Evolutionary conservation across 2,888 invertebrate genomes (phyloP).

Genomic region (Cerceris ruficornis): DNA sequence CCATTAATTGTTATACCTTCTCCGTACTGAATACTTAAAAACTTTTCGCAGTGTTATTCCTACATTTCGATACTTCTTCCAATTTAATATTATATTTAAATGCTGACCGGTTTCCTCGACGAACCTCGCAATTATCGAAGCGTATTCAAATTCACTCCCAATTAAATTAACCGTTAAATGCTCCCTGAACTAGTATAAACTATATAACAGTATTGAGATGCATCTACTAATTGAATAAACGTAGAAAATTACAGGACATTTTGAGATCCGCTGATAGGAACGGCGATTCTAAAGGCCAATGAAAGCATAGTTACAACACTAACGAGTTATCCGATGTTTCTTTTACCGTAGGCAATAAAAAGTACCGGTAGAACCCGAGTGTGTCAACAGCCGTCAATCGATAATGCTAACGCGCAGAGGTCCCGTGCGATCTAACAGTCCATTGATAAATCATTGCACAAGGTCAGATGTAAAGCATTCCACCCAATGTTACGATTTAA

Average conservation of each 20-base stretch:
- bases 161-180: neutral
- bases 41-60: too few relatives aligned
- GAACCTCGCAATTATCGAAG: too few relatives aligned
- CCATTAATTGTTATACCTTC: too few relatives aligned
- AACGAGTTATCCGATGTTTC: slow-evolving; percentile 1
- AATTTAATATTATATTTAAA: too few relatives aligned
- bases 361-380: slow-evolving; percentile 1
- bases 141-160: too few relatives aligned
- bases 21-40: too few relatives aligned
- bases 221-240: neutral
- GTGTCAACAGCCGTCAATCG: slow-evolving; percentile 58
- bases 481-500: slow-evolving; percentile 5
- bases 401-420: slow-evolving; percentile 58
- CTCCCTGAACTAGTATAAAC: neutral
- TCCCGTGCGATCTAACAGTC: slow-evolving; percentile 58
- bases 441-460: slow-evolving; percentile 56
- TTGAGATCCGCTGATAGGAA: neutral
- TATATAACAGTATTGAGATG: neutral
- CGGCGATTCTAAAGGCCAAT: neutral
- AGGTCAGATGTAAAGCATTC: slow-evolving; percentile 22
- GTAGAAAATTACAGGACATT: neutral
- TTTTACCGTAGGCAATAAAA: slow-evolving; percentile 4
- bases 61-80: too few relatives aligned
- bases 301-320: too few relatives aligned
- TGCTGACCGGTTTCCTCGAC: too few relatives aligned